Evolutionary conservation across 1,140 invertebrate species (phyloP).

Genomic region (Daktulosphaira vitifoliae): DNA sequence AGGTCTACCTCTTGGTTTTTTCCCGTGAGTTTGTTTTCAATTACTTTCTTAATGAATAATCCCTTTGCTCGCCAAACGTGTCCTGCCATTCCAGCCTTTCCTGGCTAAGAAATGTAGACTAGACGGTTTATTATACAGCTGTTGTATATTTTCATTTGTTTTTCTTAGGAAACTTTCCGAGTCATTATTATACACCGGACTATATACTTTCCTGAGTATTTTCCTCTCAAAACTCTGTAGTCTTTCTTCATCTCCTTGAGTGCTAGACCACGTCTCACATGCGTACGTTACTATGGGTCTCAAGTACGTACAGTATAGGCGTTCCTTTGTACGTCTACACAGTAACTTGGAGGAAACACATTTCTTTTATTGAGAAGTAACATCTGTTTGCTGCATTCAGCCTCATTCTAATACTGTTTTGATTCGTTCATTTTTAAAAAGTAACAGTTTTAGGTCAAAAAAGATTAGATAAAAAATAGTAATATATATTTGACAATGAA

Average conservation of each 20-base stretch:
- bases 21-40: not conserved
- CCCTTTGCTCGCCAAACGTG: slow-evolving; percentile 3
- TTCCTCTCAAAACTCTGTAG: slow-evolving; percentile 31
- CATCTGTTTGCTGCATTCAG: slow-evolving; percentile 1
- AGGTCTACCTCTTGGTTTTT: slow-evolving; percentile 8
- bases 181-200: slow-evolving; percentile 25
- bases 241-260: slow-evolving; percentile 24
- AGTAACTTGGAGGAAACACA: slow-evolving; percentile 6
- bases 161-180: slow-evolving; percentile 5
- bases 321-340: not conserved
- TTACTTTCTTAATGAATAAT: not conserved
- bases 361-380: not conserved
- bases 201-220: slow-evolving; percentile 32
- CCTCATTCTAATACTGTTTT: not conserved
- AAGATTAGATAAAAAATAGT: too few species aligned
- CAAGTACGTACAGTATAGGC: slow-evolving; percentile 4
- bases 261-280: slow-evolving; percentile 32
- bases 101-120: not conserved
- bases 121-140: not conserved
- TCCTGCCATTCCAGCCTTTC: slow-evolving; percentile 2
- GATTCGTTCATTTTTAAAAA: too few species aligned
- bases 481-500: too few species aligned
- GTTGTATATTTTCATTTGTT: not conserved
- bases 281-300: slow-evolving; percentile 31
- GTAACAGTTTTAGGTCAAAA: too few species aligned